Percentiles rank a stretch among this genome's conserved stretches.
Conservation (phyloP, 2,113 vertebrate genomes). For the Elephantulus edwardii region DNA sequence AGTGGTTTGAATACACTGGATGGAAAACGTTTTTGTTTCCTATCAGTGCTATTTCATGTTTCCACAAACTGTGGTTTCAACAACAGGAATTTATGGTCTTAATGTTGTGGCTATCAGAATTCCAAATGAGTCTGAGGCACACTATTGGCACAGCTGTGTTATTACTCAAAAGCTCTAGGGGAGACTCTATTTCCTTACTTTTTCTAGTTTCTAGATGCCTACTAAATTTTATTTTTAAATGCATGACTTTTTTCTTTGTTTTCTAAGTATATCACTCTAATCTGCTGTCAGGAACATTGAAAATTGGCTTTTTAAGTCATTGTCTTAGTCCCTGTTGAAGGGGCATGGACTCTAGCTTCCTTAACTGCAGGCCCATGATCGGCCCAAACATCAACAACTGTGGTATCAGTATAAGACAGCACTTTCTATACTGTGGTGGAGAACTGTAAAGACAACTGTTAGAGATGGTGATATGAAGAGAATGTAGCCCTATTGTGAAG, state of each 20-base stretch:
- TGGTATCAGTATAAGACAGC: no score
- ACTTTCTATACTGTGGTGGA: no score
- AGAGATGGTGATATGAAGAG: no score
- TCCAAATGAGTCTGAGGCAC: background rate
- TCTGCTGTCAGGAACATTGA: no score
- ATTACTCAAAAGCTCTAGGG: background rate
- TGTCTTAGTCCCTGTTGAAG: no score
- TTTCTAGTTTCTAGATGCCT: background rate
- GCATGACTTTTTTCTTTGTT: background rate
- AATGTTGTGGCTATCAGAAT: background rate
- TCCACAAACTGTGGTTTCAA: background rate
- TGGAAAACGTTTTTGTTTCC: background rate
- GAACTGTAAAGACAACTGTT: no score
- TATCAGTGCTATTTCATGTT: background rate
- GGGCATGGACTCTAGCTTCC: no score
- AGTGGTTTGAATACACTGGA: background rate
- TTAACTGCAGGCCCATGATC: no score
- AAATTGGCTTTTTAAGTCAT: no score
- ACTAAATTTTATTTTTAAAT: background rate
- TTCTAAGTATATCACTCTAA: background rate
- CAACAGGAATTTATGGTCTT: background rate
- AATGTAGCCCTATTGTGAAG: no score
- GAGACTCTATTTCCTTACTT: background rate
- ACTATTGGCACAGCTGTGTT: background rate
- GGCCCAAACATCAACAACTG: no score